Percentiles rank a stretch among this genome's conserved stretches.
Conservation (phyloP, 1,140 invertebrate genomes). For the Hormaphis cornu region DNA sequence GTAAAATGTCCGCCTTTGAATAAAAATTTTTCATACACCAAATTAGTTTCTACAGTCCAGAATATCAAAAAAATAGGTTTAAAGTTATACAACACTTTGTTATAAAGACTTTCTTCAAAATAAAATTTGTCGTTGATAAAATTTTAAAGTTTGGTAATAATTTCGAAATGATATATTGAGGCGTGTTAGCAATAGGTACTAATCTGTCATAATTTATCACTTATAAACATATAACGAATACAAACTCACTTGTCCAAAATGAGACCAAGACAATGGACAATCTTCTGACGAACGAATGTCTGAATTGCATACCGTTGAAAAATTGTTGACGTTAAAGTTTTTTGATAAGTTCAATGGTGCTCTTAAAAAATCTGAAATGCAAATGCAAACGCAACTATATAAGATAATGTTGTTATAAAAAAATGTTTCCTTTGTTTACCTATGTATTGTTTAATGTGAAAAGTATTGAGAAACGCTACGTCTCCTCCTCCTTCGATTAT, state of each 20-base stretch:
- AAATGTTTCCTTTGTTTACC: not conserved
- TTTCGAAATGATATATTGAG: too few species aligned
- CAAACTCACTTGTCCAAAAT: constrained; percentile 29
- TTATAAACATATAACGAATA: not conserved
- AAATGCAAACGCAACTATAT: not conserved
- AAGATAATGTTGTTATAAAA: not conserved
- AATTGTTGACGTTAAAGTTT: not conserved
- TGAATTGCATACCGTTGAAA: not conserved
- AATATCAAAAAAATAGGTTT: too few species aligned
- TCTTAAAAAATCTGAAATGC: constrained; percentile 16
- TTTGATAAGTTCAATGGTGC: constrained; percentile 6
- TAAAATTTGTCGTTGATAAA: too few species aligned
- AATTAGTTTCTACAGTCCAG: too few species aligned
- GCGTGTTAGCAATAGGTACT: not conserved
- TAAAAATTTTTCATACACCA: too few species aligned
- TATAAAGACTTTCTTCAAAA: too few species aligned
- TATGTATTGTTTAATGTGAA: constrained; percentile 22
- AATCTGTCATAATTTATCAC: not conserved
- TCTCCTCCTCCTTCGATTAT: constrained; percentile 67
- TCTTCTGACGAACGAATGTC: not conserved
- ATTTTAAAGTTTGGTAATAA: too few species aligned
- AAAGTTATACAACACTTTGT: too few species aligned
- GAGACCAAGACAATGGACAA: constrained; percentile 24
- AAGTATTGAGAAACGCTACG: constrained; percentile 63
- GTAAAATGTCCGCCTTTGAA: too few species aligned